Percentiles rank a stretch among this genome's conserved stretches.
Evolutionary conservation across 37 sponge, comb jelly and placozoan species (phyloP).

Genomic region (Halisarca cf. caerulea): DNA sequence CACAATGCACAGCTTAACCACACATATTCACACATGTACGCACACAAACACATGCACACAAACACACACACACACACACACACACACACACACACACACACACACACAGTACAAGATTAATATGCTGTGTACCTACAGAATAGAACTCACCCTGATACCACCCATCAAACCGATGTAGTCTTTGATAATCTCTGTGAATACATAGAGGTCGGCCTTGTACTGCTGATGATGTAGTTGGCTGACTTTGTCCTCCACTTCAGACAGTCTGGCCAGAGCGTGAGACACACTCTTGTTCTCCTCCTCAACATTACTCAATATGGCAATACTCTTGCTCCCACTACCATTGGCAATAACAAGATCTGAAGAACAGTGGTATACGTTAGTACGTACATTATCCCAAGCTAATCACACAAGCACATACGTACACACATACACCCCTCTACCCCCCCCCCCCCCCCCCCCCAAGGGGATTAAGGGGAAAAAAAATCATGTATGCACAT

Average conservation of each 20-base stretch:
- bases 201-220: conserved; percentile 73
- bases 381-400: no score
- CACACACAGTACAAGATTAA: background rate
- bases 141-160: conserved; percentile 72
- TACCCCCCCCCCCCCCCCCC: no score
- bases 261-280: conserved; percentile 80
- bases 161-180: conserved; percentile 90
- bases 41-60: background rate
- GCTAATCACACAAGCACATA: no score
- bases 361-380: background rate
- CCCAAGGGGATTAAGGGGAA: no score
- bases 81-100: conserved; percentile 22
- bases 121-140: background rate
- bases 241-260: conserved; percentile 93
- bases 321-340: background rate
- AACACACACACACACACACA: conserved; percentile 5
- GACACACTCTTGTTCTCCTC: conserved; percentile 77
- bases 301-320: conserved; percentile 36
- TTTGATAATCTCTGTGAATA: conserved; percentile 86
- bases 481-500: no score
- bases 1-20: background rate
- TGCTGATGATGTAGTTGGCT: conserved; percentile 80
- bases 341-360: conserved; percentile 23
- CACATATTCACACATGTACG: conserved; percentile 7
- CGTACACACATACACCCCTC: no score